Conservation (phyloP, 2,113 vertebrate genomes). For the Charina bottae region DNA sequence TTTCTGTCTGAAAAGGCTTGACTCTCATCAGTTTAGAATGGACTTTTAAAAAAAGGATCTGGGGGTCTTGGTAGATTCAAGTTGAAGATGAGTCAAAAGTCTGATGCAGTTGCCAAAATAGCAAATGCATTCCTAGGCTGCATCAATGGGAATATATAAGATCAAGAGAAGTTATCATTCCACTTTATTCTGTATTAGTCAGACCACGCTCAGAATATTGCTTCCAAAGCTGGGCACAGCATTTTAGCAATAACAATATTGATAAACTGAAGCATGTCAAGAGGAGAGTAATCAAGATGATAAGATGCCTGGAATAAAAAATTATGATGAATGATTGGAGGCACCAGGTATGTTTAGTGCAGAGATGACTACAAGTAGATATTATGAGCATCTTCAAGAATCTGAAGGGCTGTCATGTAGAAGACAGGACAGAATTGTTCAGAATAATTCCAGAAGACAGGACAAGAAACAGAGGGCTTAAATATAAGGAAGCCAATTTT, state of each 20-base stretch:
- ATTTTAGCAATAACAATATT: not conserved
- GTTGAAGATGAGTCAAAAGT: too few species aligned
- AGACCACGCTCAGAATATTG: not conserved
- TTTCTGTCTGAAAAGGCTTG: not conserved
- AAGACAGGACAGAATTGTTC: not conserved
- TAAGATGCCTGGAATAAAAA: not conserved
- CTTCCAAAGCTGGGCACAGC: not conserved
- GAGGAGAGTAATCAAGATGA: not conserved
- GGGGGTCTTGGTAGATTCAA: too few species aligned
- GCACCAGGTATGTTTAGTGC: not conserved
- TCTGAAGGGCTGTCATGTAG: not conserved
- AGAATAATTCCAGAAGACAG: not conserved
- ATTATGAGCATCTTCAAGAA: not conserved
- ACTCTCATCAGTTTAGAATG: not conserved
- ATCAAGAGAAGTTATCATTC: not conserved
- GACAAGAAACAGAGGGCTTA: not conserved
- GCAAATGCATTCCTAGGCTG: too few species aligned
- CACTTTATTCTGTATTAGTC: not conserved
- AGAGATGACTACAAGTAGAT: not conserved
- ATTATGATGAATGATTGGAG: not conserved
- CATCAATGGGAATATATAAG: not conserved
- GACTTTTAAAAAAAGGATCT: too few species aligned
- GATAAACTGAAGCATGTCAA: not conserved
- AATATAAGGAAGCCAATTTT: not conserved
- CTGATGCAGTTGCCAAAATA: too few species aligned